phyloP scores from a whole-genome alignment of 2,113 vertebrate genomes.

The Motacilla tschutschensis region DNA sequence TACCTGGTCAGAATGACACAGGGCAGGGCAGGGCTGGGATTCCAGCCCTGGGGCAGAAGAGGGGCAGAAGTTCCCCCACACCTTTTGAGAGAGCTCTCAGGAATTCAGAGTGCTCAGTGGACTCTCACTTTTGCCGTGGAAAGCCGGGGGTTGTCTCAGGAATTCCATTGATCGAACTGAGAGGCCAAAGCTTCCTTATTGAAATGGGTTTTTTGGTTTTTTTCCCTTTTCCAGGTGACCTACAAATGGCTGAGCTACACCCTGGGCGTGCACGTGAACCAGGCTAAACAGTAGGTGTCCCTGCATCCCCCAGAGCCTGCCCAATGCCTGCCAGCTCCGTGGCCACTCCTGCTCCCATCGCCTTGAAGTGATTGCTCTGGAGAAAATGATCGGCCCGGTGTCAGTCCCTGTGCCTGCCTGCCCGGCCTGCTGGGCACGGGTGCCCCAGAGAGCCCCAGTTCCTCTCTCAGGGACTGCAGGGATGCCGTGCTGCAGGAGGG shows the following conservation, averaged over 20 bases:
- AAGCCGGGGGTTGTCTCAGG: accelerated
- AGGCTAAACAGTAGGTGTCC: slow-evolving; percentile 89
- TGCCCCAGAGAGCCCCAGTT: neutral
- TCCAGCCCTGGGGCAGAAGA: neutral
- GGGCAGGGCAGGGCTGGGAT: neutral
- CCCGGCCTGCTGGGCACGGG: neutral
- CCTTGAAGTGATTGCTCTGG: neutral
- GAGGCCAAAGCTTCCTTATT: neutral
- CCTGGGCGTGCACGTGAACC: slow-evolving; percentile 91
- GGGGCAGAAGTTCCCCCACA: accelerated
- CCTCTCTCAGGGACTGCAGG: neutral
- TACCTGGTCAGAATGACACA: accelerated
- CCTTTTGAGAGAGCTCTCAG: neutral
- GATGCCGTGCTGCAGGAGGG: neutral
- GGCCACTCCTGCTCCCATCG: neutral
- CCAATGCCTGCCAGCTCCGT: neutral
- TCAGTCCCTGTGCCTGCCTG: accelerated
- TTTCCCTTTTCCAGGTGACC: slow-evolving; percentile 80
- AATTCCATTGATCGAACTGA: accelerated
- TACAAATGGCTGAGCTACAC: slow-evolving; percentile 97
- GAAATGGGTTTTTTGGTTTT: accelerated
- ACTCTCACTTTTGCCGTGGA: neutral
- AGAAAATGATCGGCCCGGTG: accelerated
- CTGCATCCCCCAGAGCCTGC: neutral
- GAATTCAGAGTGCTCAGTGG: accelerated